A percentile compares a stretch with the other conserved stretches of the same genome.
Conservation (phyloP, 2,888 invertebrate genomes). For the Idaea biselata region DNA sequence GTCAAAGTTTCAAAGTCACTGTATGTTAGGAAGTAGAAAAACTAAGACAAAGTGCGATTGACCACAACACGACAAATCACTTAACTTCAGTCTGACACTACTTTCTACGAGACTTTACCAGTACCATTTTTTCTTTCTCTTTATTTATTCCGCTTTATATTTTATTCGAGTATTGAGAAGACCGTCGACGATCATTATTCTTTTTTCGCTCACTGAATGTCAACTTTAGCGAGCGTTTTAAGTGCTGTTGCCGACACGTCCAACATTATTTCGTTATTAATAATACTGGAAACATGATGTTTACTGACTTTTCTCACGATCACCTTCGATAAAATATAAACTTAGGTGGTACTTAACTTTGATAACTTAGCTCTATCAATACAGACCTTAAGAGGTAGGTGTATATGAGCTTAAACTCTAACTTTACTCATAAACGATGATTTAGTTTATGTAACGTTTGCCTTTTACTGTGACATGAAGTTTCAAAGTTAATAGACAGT, state of each 20-base stretch:
- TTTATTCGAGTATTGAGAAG: constrained; percentile 36
- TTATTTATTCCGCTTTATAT: constrained; percentile 31
- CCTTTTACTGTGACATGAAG: too few relatives aligned
- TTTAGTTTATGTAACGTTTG: too few relatives aligned
- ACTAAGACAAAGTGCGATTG: constrained; percentile 60
- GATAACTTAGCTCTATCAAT: too few relatives aligned
- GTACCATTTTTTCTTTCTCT: constrained; percentile 24
- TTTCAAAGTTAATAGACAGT: too few relatives aligned
- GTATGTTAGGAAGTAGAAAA: constrained; percentile 48
- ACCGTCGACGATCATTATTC: constrained; percentile 17
- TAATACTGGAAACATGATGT: neutral
- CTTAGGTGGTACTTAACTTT: too few relatives aligned
- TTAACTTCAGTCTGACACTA: constrained; percentile 57
- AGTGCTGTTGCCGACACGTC: constrained; percentile 17
- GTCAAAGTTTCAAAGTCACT: constrained; percentile 51
- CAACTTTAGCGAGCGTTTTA: constrained; percentile 20
- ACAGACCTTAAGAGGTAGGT: too few relatives aligned
- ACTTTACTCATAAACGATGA: too few relatives aligned
- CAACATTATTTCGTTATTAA: neutral
- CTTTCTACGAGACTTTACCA: constrained; percentile 46
- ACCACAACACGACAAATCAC: constrained; percentile 75
- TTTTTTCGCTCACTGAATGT: constrained; percentile 19
- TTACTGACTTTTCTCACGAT: neutral
- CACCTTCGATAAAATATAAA: neutral
- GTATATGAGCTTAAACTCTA: too few relatives aligned